Percentiles rank a stretch among this genome's conserved stretches.
Conservation (phyloP, 1,140 invertebrate species). For the Lepidotrigona ventralis region DNA sequence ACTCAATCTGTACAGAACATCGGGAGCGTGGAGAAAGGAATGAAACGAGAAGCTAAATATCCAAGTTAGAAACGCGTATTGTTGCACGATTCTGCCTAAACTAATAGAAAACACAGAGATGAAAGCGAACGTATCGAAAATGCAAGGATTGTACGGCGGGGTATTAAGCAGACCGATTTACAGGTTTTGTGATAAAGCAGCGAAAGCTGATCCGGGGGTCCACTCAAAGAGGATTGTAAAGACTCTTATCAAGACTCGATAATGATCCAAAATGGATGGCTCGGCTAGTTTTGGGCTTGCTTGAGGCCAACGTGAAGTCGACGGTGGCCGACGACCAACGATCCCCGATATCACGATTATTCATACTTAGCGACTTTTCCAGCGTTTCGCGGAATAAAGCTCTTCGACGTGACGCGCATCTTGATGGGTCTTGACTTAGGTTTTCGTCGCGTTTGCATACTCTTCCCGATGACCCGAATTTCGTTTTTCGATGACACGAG, state of each 20-base stretch:
- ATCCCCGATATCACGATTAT: conserved; percentile 62
- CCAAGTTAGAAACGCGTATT: not conserved
- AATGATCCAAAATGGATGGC: conserved; percentile 67
- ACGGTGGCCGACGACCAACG: not conserved
- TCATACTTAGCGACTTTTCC: conserved; percentile 66
- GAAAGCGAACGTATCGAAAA: not conserved
- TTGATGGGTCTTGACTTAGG: conserved; percentile 12
- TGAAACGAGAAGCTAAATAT: too few relatives aligned
- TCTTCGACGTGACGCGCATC: conserved; percentile 64
- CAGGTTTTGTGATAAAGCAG: conserved; percentile 30
- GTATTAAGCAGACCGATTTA: conserved; percentile 23
- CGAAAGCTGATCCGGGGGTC: conserved; percentile 16
- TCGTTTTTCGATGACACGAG: not conserved
- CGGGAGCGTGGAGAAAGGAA: not conserved
- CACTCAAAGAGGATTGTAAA: conserved; percentile 60
- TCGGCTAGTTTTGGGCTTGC: conserved; percentile 25
- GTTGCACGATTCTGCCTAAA: not conserved
- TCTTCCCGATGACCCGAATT: not conserved
- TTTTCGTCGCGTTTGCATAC: conserved; percentile 8
- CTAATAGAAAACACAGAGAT: not conserved
- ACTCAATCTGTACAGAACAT: not conserved
- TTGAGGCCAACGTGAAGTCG: conserved; percentile 43
- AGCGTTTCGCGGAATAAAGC: conserved; percentile 68
- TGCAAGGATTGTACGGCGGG: not conserved
- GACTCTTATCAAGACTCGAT: conserved; percentile 66